Percentiles rank a stretch among this genome's conserved stretches.
Conservation (phyloP, 2,113 vertebrate species). For the Beaufortia kweichowensis region DNA sequence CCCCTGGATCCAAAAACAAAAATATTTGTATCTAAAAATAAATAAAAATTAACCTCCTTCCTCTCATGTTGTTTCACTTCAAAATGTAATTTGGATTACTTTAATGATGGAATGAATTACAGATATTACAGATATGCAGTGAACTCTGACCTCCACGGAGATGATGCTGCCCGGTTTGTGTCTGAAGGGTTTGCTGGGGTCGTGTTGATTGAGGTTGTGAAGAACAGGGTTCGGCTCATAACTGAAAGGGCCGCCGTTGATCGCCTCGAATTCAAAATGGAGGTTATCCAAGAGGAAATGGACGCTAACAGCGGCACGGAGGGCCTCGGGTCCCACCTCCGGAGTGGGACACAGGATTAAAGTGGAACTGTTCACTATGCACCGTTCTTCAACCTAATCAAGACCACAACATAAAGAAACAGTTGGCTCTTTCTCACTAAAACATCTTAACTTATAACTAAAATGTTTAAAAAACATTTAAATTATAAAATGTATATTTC, state of each 20-base stretch:
- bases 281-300: conserved; percentile 92
- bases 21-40: neutral
- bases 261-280: conserved; percentile 83
- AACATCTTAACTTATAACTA: too few species aligned
- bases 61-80: too few species aligned
- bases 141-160: conserved; percentile 87
- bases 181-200: conserved; percentile 83
- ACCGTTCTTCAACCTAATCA: conserved; percentile 81
- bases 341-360: conserved; percentile 87
- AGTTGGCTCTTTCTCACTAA: too few species aligned
- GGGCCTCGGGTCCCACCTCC: conserved; percentile 76
- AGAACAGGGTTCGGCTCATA: conserved; percentile 87
- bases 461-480: too few species aligned
- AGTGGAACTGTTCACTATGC: conserved; percentile 82
- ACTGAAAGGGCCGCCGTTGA: conserved; percentile 81
- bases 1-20: conserved; percentile 71
- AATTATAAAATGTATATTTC: too few species aligned
- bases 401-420: neutral
- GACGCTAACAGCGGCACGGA: conserved; percentile 74
- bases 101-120: neutral
- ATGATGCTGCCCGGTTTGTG: conserved; percentile 96
- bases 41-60: too few species aligned
- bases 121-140: neutral
- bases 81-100: too few species aligned
- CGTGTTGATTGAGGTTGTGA: conserved; percentile 80